Base-by-base conservation (phyloP, 2,888 invertebrate species). In the Hoplodrina ambigua region DNA sequence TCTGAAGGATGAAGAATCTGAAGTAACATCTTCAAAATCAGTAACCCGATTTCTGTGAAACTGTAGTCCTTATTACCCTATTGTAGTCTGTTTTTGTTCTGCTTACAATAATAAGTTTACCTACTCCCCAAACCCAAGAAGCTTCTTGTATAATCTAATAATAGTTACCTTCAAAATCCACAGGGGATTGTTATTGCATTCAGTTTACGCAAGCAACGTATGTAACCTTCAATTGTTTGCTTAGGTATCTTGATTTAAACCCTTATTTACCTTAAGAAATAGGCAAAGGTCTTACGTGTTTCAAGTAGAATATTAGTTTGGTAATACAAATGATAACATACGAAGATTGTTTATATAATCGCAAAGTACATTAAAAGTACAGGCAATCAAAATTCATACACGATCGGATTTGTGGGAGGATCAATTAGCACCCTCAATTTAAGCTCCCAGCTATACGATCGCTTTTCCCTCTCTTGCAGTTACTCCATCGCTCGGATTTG, bases 141-240 rank as follows among this genome's bases (percentile, higher is more conserved):
- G 11, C 41, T 41, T 53, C 49, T 19, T 37, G 20, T 57, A 33
- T 41, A 41, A 56, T 41, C 41, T 41, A 41, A 13, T 75, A 50
- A 69, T 33, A 46, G 52, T 41, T 61, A 4, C 41, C 41, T 57
- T 58, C 61, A 73, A 75, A 74, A 75, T 69, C 57, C 49, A 33
- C 69, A 75, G 20, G 33, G 57, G 52, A 74, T 58, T 74, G 62
- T 74, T 74, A 75, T 74, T 75, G 56, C 69, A 69, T 75, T 61
- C 33, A 44, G 69, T 69, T 58, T 62, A 58, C 49, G 44, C 50
- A 54, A 75, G 52, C 15, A 56, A 19, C 30, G 56, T 61, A 44
- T 37, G 49, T 75, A 57, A 57, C 56, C 69, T 62, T 61, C 49
- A 58, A n/a, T 19, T 74, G 76, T 75, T 74, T 74, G 69, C 71